Evolutionary conservation across 2,888 invertebrate species (phyloP).

Genomic region (Cistogaster globosa): DNA sequence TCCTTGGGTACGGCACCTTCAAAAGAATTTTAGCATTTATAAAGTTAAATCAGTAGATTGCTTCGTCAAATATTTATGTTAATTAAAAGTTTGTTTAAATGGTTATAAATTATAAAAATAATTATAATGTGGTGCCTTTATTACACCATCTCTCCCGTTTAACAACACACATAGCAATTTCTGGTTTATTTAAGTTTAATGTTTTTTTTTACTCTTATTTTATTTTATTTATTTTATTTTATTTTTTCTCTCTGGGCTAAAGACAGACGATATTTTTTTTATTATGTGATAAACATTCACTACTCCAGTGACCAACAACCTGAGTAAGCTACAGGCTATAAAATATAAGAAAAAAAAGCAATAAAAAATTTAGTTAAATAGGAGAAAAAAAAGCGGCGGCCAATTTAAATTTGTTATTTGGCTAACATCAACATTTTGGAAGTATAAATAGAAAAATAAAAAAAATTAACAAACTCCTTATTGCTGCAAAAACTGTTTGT

Average conservation of each 20-base stretch:
- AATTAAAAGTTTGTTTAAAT: no score
- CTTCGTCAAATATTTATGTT: no score
- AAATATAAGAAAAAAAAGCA: slow-evolving; percentile 31
- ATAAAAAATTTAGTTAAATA: slow-evolving; percentile 42
- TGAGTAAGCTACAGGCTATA: slow-evolving; percentile 63
- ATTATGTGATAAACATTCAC: slow-evolving; percentile 66
- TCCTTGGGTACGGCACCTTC: no score
- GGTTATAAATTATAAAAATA: no score
- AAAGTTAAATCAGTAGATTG: no score
- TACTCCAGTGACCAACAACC: slow-evolving; percentile 72
- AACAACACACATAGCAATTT: slow-evolving; percentile 45
- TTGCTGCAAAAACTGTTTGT: slow-evolving; percentile 54
- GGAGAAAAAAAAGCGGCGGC: slow-evolving; percentile 60
- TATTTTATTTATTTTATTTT: slow-evolving; percentile 30
- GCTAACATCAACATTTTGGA: slow-evolving; percentile 67
- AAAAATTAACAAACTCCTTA: slow-evolving; percentile 45
- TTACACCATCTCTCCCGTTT: slow-evolving; percentile 10
- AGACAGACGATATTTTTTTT: slow-evolving; percentile 47
- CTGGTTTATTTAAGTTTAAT: slow-evolving; percentile 42
- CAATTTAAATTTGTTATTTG: slow-evolving; percentile 71
- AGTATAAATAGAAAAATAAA: slow-evolving; percentile 29
- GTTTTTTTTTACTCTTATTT: slow-evolving; percentile 24
- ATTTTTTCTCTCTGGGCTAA: neutral
- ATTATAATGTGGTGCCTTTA: neutral
- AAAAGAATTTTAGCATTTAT: no score